These are phyloP conservation scores for Phortica magna DNA, from an alignment of 2,888 invertebrate species.

Conservation along the genomic window DNA sequence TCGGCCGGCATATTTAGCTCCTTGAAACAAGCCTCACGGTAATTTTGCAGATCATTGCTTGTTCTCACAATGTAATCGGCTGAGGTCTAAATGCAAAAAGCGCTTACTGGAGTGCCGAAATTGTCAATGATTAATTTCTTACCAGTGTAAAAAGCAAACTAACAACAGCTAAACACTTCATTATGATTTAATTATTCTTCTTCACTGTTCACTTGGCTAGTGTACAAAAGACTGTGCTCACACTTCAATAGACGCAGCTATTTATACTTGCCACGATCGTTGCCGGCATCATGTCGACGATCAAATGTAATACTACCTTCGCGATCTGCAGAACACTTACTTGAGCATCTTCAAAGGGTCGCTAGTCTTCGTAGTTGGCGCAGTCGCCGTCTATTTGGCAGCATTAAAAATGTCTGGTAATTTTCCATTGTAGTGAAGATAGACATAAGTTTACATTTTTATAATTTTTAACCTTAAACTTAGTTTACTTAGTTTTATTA, in stretches of 20 bases:
- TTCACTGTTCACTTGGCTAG: neutral
- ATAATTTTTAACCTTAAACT: no score
- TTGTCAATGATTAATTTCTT: slow-evolving; percentile 37
- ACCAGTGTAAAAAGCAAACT: slow-evolving; percentile 64
- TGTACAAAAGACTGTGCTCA: neutral
- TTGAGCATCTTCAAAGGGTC: no score
- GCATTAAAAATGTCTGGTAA: no score
- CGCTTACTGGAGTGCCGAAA: no score
- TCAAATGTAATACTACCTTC: slow-evolving; percentile 3
- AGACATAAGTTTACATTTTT: no score
- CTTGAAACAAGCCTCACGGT: slow-evolving; percentile 69
- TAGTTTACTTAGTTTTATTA: no score
- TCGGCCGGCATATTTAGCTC: slow-evolving; percentile 62
- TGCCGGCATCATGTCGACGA: neutral
- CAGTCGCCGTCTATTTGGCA: no score
- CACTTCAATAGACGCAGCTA: neutral
- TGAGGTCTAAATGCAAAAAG: neutral
- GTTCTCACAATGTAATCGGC: slow-evolving; percentile 68
- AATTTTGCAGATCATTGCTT: slow-evolving; percentile 63
- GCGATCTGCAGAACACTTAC: neutral
- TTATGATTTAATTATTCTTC: slow-evolving; percentile 40
- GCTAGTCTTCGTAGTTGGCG: no score
- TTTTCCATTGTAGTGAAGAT: no score
- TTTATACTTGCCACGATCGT: slow-evolving; percentile 11
- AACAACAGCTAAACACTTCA: slow-evolving; percentile 60